Evolutionary conservation across 2,888 invertebrate species (phyloP).

Genomic region (Calameuta pallipes): DNA sequence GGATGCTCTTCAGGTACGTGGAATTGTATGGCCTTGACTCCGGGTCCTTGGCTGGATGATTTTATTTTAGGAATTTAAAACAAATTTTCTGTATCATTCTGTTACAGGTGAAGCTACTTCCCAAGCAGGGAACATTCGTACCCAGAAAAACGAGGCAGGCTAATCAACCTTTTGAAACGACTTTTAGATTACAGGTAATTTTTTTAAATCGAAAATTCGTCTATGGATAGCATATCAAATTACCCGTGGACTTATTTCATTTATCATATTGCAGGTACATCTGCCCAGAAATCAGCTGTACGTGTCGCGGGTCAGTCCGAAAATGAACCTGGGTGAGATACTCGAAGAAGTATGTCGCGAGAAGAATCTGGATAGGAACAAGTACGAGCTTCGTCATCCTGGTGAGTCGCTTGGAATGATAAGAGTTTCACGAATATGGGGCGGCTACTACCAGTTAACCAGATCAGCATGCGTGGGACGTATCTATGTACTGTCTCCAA

Average conservation of each 20-base stretch:
- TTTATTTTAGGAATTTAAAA: not conserved
- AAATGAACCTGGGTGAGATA: conserved; percentile 76
- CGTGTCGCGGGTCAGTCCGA: conserved; percentile 79
- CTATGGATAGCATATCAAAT: not conserved
- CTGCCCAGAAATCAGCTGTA: conserved; percentile 84
- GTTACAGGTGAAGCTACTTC: conserved; percentile 59
- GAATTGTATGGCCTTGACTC: not conserved
- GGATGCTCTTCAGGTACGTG: conserved; percentile 66
- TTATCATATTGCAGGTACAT: conserved; percentile 69
- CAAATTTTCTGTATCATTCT: not conserved
- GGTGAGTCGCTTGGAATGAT: conserved; percentile 65
- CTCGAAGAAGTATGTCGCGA: conserved; percentile 80
- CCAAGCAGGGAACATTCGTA: conserved; percentile 58
- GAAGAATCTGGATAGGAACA: conserved; percentile 78
- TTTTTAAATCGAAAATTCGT: not conserved
- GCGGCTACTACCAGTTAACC: not conserved
- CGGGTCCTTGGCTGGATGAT: not conserved
- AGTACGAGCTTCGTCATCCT: conserved; percentile 83
- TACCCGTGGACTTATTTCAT: not conserved
- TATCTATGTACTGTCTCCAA: not conserved
- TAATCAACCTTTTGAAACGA: conserved; percentile 74
- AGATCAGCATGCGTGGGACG: not conserved
- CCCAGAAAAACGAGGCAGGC: conserved; percentile 54
- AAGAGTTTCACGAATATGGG: not conserved
- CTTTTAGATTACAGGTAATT: conserved; percentile 68